A percentile compares a stretch with the other conserved stretches of the same genome.
These are phyloP conservation scores for Gryllus bimaculatus DNA, from an alignment of 1,140 invertebrate species.

Conservation along the genomic window DNA sequence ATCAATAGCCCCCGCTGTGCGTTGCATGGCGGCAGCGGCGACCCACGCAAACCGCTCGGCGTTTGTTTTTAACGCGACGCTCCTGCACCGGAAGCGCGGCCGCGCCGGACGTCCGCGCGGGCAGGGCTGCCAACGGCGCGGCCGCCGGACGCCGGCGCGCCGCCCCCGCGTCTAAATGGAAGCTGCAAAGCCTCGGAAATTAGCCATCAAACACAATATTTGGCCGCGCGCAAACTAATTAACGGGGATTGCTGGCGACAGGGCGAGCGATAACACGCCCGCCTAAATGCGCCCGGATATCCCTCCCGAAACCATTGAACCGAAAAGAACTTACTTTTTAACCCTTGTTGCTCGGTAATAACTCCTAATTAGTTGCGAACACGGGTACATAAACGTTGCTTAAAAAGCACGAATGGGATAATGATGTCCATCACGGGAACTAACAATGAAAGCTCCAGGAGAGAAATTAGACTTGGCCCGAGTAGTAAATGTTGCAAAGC, in stretches of 20 bases:
- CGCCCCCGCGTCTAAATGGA: background rate
- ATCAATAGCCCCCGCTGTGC: background rate
- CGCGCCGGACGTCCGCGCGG: background rate
- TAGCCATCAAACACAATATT: constrained; percentile 5
- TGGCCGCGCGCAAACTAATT: background rate
- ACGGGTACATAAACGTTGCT: background rate
- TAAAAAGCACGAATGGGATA: background rate
- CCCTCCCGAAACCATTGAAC: background rate
- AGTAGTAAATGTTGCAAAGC: no score
- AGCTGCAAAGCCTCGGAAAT: constrained; percentile 3
- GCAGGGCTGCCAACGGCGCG: background rate
- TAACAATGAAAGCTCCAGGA: background rate
- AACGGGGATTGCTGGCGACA: background rate
- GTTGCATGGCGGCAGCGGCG: background rate
- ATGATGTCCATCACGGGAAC: background rate
- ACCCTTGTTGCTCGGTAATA: background rate
- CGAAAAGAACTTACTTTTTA: background rate
- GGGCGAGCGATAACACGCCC: background rate
- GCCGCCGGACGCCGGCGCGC: background rate
- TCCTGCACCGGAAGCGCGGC: background rate
- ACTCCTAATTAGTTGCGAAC: background rate
- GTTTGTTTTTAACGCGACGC: background rate
- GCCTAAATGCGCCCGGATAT: background rate
- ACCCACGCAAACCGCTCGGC: no score
- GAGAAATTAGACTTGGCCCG: background rate